Conservation (phyloP, 2,113 vertebrate genomes). For the Podarcis muralis region DNA sequence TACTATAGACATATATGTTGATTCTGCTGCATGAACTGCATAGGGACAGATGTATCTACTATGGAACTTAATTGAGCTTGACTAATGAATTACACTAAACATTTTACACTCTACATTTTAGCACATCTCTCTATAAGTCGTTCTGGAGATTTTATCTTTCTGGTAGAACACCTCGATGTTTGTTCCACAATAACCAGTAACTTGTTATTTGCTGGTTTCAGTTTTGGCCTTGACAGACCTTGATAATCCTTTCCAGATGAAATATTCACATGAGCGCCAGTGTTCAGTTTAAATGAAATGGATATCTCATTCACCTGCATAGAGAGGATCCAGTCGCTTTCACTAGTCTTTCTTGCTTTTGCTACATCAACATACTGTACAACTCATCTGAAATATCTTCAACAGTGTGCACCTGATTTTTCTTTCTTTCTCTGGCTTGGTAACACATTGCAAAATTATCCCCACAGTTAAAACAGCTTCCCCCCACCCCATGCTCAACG, state of each 20-base stretch:
- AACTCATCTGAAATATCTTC: no score
- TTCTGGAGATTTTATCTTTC: no score
- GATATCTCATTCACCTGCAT: neutral
- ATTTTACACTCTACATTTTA: no score
- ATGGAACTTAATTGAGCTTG: no score
- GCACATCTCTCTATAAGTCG: no score
- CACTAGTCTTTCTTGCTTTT: neutral
- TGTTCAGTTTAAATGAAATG: neutral
- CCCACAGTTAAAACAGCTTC: neutral
- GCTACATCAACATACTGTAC: neutral
- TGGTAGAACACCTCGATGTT: no score
- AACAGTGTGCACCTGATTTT: no score
- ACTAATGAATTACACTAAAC: no score
- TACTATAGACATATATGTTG: no score
- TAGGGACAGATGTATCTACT: no score
- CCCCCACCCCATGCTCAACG: neutral
- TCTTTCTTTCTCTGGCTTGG: neutral
- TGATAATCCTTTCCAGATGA: neutral
- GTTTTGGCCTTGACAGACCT: neutral
- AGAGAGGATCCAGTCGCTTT: neutral
- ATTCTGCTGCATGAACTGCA: no score
- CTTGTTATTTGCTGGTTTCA: neutral
- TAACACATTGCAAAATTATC: neutral
- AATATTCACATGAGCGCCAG: neutral
- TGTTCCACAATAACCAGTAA: neutral